Evolutionary conservation across 2,113 vertebrate genomes (phyloP), one percentile per base, ranked within the genome.

Genomic region (Dicrurus megarhynchus): DNA sequence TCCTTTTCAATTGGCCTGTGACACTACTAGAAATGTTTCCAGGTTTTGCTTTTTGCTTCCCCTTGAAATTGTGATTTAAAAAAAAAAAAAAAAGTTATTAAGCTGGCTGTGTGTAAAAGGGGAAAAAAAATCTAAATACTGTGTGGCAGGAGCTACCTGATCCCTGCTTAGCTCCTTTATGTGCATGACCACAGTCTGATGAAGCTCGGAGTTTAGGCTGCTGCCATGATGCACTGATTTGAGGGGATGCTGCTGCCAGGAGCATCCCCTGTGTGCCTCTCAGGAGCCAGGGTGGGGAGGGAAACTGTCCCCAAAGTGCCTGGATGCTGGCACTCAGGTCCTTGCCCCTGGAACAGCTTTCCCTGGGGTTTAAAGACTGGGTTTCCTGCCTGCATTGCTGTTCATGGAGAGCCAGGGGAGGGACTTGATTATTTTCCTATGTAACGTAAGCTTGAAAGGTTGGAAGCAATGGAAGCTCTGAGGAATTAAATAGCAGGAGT

Each of bases 251-350:
- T 39, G 27, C 50, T 64, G 49, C 24, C 27, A 27, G n/a, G 23
- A 37, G n/a, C n/a, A 59, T n/a, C 23, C 23, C 23, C n/a, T 26
- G 57, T 26, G 57, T 59, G n/a, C 57, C 57, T 37, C 4, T 37
- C 7, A 26, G 23, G 57, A 17, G 57, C 57, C n/a, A 37, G 44
- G 49, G 32, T 20, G 37, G 35, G 41, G 50, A 30, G 5, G n/a
- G 35, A 12, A 50, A 16, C 23, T 18, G 12, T 19, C 28, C 22
- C 14, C 0, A 0, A 12, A 26, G 39, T 0, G 0, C 28, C 32
- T 39, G 16, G 14, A 9, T 53, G 42, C 33, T 61, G n/a, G 20
- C 32, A 26, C 35, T 16, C 22, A 49, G 49, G 14, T 63, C 33
- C 8, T 27, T 41, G 22, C 7, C 27, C 16, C 28, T 1, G 1